Evolutionary conservation across 2,113 vertebrate genomes (phyloP).

Genomic region (Catharus fuscescens): DNA sequence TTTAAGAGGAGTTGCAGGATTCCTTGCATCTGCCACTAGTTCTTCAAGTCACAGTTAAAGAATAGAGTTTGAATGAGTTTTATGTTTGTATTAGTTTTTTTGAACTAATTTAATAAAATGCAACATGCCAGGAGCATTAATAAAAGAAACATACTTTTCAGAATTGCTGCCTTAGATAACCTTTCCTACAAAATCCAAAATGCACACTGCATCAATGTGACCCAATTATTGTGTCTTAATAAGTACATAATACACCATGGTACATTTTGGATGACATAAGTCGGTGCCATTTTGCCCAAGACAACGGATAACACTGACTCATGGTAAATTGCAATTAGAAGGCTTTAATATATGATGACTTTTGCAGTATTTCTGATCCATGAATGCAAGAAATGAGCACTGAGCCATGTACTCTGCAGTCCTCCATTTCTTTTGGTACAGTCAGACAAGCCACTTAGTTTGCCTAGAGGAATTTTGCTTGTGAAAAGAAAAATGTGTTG

Average conservation of each 20-base stretch:
- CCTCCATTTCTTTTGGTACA: neutral
- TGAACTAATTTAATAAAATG: constrained; percentile 16
- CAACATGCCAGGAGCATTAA: neutral
- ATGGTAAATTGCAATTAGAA: neutral
- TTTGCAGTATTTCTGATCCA: neutral
- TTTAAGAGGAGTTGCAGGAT: neutral
- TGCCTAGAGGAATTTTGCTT: neutral
- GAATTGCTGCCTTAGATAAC: neutral
- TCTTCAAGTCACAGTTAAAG: neutral
- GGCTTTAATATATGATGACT: neutral
- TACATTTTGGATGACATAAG: neutral
- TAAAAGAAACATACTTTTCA: neutral
- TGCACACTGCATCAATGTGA: neutral
- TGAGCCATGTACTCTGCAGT: neutral
- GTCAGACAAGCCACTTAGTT: neutral
- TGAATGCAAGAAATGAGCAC: neutral
- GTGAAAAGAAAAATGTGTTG: neutral
- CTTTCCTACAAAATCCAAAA: neutral
- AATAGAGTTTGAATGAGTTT: neutral
- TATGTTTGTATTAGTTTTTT: neutral
- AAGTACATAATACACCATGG: neutral
- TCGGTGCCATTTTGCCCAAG: neutral
- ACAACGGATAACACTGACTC: neutral
- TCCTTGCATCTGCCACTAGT: neutral
- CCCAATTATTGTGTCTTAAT: neutral